Percentiles rank a stretch among this genome's conserved stretches.
Evolutionary conservation across 2,888 invertebrate genomes (phyloP).

Genomic region (Latheticus oryzae): DNA sequence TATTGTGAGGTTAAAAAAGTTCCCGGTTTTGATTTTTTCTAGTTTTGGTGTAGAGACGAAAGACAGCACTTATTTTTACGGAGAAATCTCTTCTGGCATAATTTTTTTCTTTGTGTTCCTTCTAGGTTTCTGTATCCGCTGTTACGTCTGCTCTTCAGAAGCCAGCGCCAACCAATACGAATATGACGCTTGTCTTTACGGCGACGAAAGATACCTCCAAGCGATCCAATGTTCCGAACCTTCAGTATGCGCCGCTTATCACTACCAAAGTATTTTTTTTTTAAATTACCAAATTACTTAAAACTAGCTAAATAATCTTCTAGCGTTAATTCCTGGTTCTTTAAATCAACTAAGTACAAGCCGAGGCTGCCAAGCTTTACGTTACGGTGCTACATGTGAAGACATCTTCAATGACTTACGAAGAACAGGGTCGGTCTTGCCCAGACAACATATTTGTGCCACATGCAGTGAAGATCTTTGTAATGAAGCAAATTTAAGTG

Average conservation of each 20-base stretch:
- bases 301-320: conserved; percentile 2
- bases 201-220: conserved; percentile 51
- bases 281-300: background rate
- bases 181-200: conserved; percentile 52
- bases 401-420: conserved; percentile 57
- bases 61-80: no score
- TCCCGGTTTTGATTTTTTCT: no score
- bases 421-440: conserved; percentile 50
- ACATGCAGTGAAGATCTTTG: conserved; percentile 57
- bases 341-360: conserved; percentile 46
- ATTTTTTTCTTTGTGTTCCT: conserved; percentile 5
- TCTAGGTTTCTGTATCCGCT: conserved; percentile 50
- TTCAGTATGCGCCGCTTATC: conserved; percentile 57
- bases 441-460: conserved; percentile 57
- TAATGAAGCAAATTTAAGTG: no score
- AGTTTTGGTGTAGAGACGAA: no score
- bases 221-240: conserved; percentile 54
- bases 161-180: conserved; percentile 47
- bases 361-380: conserved; percentile 56
- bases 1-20: no score
- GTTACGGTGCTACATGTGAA: conserved; percentile 57
- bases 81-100: no score
- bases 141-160: conserved; percentile 55
- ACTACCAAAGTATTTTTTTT: conserved; percentile 52
- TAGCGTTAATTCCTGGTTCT: conserved; percentile 23